Evolutionary conservation across 2,888 invertebrate species (phyloP).

Genomic region (Eupithecia centaureata): DNA sequence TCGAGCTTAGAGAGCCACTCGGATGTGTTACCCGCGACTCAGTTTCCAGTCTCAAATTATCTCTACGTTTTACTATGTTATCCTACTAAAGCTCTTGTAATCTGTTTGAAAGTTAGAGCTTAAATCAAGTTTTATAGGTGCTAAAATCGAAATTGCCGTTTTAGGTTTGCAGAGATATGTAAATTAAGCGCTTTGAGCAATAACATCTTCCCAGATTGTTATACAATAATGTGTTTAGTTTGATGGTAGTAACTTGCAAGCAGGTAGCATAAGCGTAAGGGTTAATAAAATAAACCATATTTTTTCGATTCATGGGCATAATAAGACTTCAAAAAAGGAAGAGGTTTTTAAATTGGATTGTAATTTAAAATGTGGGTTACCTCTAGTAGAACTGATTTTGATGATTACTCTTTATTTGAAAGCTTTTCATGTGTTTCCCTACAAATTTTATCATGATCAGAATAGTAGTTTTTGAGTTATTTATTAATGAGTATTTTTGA

Average conservation of each 20-base stretch:
- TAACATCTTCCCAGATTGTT: constrained; percentile 39
- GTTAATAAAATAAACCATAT: too few relatives aligned
- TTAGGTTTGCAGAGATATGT: constrained; percentile 43
- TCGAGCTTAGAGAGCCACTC: constrained; percentile 55
- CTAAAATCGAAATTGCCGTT: constrained; percentile 47
- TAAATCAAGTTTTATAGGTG: constrained; percentile 47
- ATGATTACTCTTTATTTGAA: too few relatives aligned
- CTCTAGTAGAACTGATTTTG: too few relatives aligned
- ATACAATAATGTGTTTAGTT: constrained; percentile 43
- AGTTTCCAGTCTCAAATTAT: constrained; percentile 33
- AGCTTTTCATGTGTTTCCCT: too few relatives aligned
- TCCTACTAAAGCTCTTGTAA: constrained; percentile 41
- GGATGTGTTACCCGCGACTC: constrained; percentile 41
- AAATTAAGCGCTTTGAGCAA: constrained; percentile 42
- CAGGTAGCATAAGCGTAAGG: background rate
- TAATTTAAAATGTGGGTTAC: too few relatives aligned
- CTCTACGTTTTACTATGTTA: constrained; percentile 43
- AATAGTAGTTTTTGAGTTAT: too few relatives aligned
- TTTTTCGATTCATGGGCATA: too few relatives aligned
- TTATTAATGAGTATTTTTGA: too few relatives aligned
- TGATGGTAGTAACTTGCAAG: constrained; percentile 21
- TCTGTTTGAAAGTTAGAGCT: constrained; percentile 42
- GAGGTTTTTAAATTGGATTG: too few relatives aligned
- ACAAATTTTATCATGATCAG: too few relatives aligned
- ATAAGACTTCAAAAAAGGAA: too few relatives aligned